A percentile compares a stretch with the other conserved stretches of the same genome.
phyloP scores from a whole-genome alignment of 1,140 invertebrate species.

The Calycopis cecrops region DNA sequence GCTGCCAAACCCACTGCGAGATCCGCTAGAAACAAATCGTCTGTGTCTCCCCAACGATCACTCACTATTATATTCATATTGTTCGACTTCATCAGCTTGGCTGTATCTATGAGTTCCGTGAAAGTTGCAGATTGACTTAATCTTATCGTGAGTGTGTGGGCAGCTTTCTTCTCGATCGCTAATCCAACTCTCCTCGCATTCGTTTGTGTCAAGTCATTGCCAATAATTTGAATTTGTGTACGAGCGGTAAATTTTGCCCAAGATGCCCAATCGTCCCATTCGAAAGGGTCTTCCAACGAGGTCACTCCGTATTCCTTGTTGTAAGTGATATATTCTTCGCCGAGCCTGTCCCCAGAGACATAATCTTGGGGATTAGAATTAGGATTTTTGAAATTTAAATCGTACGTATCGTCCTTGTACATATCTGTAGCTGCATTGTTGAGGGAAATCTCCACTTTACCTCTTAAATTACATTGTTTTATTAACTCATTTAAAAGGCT shows the following conservation, averaged over 20 bases:
- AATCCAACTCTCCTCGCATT: conserved; percentile 93
- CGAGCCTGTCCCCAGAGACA: conserved; percentile 86
- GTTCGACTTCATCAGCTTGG: conserved; percentile 90
- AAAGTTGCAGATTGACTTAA: conserved; percentile 98
- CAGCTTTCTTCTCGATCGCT: conserved; percentile 95
- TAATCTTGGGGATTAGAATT: conserved; percentile 88
- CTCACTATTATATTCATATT: conserved; percentile 98
- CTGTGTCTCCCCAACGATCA: conserved; percentile 94
- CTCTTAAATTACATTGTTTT: conserved; percentile 92
- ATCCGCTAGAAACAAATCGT: conserved; percentile 98
- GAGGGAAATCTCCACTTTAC: conserved; percentile 94
- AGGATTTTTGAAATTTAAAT: conserved; percentile 97
- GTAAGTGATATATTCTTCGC: conserved; percentile 91
- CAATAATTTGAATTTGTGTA: conserved; percentile 89
- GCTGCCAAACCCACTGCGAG: conserved; percentile 97
- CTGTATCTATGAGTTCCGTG: conserved; percentile 95
- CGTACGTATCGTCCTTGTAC: conserved; percentile 88
- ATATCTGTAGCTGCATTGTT: conserved; percentile 98
- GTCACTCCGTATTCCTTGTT: conserved; percentile 94
- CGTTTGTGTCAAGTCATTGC: conserved; percentile 93
- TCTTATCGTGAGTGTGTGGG: conserved; percentile 96
- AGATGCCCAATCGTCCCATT: conserved; percentile 96
- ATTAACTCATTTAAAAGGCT: conserved; percentile 93
- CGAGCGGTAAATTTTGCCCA: conserved; percentile 87
- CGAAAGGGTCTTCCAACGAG: conserved; percentile 98